A percentile compares a stretch with the other conserved stretches of the same genome.
These are phyloP conservation scores for Tortricodes alternella DNA, from an alignment of 2,888 invertebrate genomes.

Conservation along the genomic window DNA sequence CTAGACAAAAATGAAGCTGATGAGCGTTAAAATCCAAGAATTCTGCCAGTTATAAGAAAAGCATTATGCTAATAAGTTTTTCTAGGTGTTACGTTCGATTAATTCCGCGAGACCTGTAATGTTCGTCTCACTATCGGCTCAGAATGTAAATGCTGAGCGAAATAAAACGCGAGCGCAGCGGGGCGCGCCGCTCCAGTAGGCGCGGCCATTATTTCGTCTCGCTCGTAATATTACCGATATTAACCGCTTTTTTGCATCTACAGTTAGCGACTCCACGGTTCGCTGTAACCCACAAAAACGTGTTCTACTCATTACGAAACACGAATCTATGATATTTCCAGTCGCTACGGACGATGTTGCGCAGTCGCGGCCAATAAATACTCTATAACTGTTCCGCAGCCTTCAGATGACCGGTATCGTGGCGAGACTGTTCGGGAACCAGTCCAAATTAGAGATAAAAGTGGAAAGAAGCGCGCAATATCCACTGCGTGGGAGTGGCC, in stretches of 20 bases:
- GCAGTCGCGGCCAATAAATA: conserved; percentile 72
- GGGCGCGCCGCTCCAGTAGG: conserved; percentile 65
- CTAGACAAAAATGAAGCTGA: conserved; percentile 20
- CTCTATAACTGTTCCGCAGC: conserved; percentile 78
- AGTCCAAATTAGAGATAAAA: conserved; percentile 70
- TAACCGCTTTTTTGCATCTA: conserved; percentile 1
- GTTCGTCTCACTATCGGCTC: conserved; percentile 1
- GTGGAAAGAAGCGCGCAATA: conserved; percentile 6
- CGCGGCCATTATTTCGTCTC: conserved; percentile 62
- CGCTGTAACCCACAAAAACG: conserved; percentile 64
- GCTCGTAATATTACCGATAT: conserved; percentile 35
- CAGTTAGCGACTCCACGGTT: conserved; percentile 56
- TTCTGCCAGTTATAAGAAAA: conserved; percentile 17
- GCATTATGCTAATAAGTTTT: conserved; percentile 24
- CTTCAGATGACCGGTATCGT: conserved; percentile 76
- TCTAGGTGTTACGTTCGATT: conserved; percentile 30
- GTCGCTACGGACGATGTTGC: conserved; percentile 66
- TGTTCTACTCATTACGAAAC: conserved; percentile 79
- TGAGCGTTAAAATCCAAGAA: conserved; percentile 26
- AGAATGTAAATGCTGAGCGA: conserved; percentile 8
- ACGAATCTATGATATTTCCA: conserved; percentile 77
- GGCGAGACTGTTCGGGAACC: conserved; percentile 81
- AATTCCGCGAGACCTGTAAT: conserved; percentile 30
- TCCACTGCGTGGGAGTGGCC: neutral
- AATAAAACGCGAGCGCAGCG: conserved; percentile 36